phyloP scores from a whole-genome alignment of 2,888 invertebrate species.

The Penaeus monodon region DNA sequence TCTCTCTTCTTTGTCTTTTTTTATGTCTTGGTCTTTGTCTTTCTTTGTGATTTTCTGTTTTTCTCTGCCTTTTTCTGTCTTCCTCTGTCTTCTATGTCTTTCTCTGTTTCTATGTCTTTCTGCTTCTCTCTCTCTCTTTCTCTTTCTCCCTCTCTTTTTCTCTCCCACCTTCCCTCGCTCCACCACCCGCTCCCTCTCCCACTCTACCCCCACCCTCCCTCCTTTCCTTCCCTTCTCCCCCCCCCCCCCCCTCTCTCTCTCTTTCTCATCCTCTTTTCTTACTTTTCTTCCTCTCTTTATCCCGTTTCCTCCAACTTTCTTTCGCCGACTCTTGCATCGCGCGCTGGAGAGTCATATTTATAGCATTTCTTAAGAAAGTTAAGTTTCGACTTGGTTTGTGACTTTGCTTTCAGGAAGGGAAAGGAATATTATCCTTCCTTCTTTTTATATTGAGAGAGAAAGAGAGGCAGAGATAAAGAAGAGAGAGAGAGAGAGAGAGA shows the following conservation, averaged over 20 bases:
- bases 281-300: not conserved
- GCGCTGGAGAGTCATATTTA: too few species aligned
- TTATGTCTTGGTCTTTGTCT: not conserved
- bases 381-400: too few species aligned
- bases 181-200: not conserved
- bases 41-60: not conserved
- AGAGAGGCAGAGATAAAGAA: too few species aligned
- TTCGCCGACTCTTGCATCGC: not conserved
- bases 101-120: not conserved
- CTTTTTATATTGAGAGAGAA: too few species aligned
- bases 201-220: not conserved
- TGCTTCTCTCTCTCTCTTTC: not conserved
- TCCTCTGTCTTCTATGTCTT: not conserved
- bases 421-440: too few species aligned
- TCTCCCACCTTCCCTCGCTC: not conserved
- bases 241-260: not conserved
- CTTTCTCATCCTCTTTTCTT: not conserved
- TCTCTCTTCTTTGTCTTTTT: not conserved
- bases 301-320: not conserved
- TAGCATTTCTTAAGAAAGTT: too few species aligned
- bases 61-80: not conserved
- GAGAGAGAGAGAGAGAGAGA: too few species aligned
- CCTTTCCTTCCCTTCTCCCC: not conserved
- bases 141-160: not conserved
- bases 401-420: too few species aligned